Conservation (phyloP, 1,140 invertebrate genomes). For the Magallana ariakensis region DNA sequence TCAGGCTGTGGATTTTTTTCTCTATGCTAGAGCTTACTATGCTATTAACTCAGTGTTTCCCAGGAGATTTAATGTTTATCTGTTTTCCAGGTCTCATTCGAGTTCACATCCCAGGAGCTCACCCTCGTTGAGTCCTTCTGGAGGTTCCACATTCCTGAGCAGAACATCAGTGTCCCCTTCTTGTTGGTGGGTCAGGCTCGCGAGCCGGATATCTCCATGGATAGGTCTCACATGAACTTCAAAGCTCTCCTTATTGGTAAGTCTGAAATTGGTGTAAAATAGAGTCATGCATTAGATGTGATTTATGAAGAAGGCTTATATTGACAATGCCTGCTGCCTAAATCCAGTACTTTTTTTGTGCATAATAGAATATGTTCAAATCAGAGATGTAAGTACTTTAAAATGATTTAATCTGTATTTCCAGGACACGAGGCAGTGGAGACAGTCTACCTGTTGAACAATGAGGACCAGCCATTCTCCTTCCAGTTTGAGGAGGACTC, state of each 20-base stretch:
- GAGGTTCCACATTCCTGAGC: conserved; percentile 77
- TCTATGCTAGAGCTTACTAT: neutral
- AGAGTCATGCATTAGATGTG: neutral
- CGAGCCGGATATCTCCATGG: conserved; percentile 78
- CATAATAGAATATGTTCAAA: neutral
- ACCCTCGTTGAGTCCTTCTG: conserved; percentile 79
- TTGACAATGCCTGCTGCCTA: neutral
- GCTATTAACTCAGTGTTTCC: neutral
- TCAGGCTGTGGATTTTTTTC: neutral
- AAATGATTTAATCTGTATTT: neutral
- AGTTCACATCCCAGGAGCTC: conserved; percentile 74
- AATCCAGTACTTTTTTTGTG: neutral
- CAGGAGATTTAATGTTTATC: neutral
- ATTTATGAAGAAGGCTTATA: no score
- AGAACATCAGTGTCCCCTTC: conserved; percentile 78
- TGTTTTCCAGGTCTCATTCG: conserved; percentile 76
- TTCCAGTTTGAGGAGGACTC: conserved; percentile 76
- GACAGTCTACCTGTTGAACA: conserved; percentile 76
- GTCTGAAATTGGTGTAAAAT: conserved; percentile 28
- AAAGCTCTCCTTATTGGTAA: conserved; percentile 78
- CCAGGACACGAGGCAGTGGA: conserved; percentile 76
- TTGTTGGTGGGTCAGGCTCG: conserved; percentile 77
- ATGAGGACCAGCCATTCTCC: conserved; percentile 73
- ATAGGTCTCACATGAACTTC: conserved; percentile 79
- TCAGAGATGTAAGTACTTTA: neutral